phyloP scores from a whole-genome alignment of 1,140 invertebrate species.

The Halesus radiatus region DNA sequence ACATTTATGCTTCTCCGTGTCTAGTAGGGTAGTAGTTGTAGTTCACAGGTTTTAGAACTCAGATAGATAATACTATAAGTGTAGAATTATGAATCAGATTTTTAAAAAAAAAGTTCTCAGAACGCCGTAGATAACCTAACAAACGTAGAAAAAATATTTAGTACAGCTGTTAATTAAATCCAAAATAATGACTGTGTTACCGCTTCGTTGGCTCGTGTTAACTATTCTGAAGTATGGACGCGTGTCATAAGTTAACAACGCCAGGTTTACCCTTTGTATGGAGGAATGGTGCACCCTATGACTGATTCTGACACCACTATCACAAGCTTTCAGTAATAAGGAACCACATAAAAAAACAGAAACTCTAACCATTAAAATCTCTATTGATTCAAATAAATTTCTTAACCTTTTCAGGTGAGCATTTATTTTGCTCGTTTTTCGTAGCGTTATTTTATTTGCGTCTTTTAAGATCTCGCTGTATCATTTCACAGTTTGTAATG shows the following conservation, averaged over 20 bases:
- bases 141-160: no score
- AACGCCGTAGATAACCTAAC: no score
- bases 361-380: neutral
- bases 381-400: neutral
- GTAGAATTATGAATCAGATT: no score
- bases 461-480: neutral
- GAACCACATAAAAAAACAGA: neutral
- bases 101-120: no score
- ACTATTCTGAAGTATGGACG: neutral
- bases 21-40: no score
- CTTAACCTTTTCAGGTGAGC: neutral
- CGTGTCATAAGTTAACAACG: conserved; percentile 2
- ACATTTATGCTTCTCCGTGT: no score
- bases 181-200: no score
- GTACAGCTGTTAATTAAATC: no score
- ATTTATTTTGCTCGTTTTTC: neutral
- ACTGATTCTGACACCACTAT: neutral
- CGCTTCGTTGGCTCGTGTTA: no score
- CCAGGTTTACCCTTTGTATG: conserved; percentile 7
- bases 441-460: no score
- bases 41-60: no score
- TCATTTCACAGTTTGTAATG: neutral
- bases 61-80: no score
- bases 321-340: neutral
- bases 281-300: neutral